Conservation (phyloP, 2,888 invertebrate species). For the Lasioglossum oenotherae region DNA sequence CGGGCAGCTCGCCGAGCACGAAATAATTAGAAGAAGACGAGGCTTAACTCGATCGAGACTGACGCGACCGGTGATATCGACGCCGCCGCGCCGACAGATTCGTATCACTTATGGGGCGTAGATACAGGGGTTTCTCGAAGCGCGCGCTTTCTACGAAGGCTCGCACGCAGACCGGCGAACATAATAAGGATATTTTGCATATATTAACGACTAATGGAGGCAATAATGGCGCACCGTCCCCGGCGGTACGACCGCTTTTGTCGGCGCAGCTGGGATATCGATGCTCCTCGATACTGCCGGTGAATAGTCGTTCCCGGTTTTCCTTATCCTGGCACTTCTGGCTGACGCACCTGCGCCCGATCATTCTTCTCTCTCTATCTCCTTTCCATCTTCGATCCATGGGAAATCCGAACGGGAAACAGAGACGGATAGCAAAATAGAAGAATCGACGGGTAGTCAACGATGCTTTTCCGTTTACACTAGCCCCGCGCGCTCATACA, state of each 20-base stretch:
- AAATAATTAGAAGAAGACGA: constrained; percentile 76
- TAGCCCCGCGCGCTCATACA: not conserved
- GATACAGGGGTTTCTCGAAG: constrained; percentile 18
- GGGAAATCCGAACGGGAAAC: not conserved
- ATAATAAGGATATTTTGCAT: constrained; percentile 84
- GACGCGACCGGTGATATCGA: constrained; percentile 65
- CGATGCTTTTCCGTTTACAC: constrained; percentile 52
- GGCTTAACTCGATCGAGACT: constrained; percentile 67
- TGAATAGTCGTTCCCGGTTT: constrained; percentile 30
- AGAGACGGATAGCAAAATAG: not conserved
- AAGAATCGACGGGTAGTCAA: not conserved
- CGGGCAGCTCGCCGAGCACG: constrained; percentile 59
- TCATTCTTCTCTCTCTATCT: constrained; percentile 1
- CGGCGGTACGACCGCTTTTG: constrained; percentile 74
- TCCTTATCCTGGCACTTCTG: constrained; percentile 20
- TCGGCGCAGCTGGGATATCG: constrained; percentile 68
- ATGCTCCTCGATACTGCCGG: constrained; percentile 25
- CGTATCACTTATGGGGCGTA: constrained; percentile 57
- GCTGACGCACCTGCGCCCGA: constrained; percentile 54
- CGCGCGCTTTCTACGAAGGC: constrained; percentile 70
- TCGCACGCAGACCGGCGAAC: constrained; percentile 48
- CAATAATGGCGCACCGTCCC: constrained; percentile 72
- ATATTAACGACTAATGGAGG: constrained; percentile 81
- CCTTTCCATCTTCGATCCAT: too few species aligned
- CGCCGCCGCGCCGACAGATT: constrained; percentile 53